Percentiles rank a stretch among this genome's conserved stretches.
phyloP scores from a whole-genome alignment of 2,888 invertebrate genomes.

The Lasioglossum marginatum region DNA sequence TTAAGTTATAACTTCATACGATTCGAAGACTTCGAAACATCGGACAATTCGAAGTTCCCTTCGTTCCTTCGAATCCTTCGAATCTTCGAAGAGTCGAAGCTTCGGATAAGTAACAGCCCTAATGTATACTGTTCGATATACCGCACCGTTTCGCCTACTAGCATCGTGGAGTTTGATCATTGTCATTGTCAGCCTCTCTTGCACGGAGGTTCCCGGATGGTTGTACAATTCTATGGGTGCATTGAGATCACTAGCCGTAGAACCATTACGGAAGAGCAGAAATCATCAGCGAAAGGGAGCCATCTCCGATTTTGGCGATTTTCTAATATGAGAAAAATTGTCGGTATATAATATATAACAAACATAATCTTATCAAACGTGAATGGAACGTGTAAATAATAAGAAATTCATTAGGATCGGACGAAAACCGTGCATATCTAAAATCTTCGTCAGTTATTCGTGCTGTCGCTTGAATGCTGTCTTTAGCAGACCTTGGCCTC shows the following conservation, averaged over 20 bases:
- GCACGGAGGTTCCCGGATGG: background rate
- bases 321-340: no score
- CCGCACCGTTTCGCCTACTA: background rate
- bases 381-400: background rate
- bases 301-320: background rate
- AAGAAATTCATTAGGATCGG: background rate
- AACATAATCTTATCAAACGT: background rate
- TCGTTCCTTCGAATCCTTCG: no score
- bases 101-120: no score
- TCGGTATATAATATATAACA: no score
- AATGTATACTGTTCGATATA: background rate
- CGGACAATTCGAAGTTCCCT: no score
- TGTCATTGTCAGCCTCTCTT: background rate
- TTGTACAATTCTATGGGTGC: background rate
- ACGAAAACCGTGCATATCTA: background rate
- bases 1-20: no score
- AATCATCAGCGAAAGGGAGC: background rate
- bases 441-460: background rate
- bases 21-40: no score
- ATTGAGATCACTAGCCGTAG: background rate
- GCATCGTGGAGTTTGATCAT: background rate
- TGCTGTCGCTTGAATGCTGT: background rate
- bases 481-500: background rate
- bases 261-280: background rate
- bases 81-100: no score